Evolutionary conservation across 2,797 vertebrate species (phyloP).

Genomic region (Crenichthys baileyi): DNA sequence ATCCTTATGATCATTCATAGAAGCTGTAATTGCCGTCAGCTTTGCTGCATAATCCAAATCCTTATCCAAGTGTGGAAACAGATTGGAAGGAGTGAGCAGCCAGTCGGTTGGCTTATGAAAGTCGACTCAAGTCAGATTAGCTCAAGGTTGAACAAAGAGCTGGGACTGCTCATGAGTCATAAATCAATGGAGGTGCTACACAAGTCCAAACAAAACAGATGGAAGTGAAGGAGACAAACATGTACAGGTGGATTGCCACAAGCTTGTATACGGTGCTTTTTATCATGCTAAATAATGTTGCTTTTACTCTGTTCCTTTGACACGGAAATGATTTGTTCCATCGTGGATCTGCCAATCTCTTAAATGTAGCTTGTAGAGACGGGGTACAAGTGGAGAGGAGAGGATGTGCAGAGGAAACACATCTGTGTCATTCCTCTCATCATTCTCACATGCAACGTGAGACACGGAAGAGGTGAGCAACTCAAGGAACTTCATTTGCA

Average conservation of each 20-base stretch:
- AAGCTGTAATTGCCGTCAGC: constrained; percentile 9
- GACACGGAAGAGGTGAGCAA: neutral
- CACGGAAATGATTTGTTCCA: neutral
- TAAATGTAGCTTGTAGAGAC: neutral
- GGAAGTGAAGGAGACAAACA: neutral
- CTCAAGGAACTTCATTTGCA: neutral
- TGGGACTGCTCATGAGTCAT: neutral
- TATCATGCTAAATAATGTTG: constrained; percentile 2
- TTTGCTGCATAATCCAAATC: neutral
- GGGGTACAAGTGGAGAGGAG: neutral
- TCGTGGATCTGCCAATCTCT: neutral
- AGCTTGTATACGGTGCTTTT: neutral
- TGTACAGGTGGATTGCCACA: neutral
- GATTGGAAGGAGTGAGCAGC: neutral
- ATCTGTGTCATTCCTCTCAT: no score
- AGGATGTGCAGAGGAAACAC: neutral
- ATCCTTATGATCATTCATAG: constrained; percentile 30
- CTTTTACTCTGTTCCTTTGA: neutral
- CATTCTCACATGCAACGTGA: neutral
- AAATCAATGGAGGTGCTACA: neutral
- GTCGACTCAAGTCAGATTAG: neutral
- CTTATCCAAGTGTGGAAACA: neutral
- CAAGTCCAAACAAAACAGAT: neutral
- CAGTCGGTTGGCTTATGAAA: neutral
- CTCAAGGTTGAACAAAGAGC: constrained; percentile 1